Evolutionary conservation across 2,888 invertebrate species (phyloP), one percentile per base, ranked within the genome.

Genomic region (Phanerotoma sp.): DNA sequence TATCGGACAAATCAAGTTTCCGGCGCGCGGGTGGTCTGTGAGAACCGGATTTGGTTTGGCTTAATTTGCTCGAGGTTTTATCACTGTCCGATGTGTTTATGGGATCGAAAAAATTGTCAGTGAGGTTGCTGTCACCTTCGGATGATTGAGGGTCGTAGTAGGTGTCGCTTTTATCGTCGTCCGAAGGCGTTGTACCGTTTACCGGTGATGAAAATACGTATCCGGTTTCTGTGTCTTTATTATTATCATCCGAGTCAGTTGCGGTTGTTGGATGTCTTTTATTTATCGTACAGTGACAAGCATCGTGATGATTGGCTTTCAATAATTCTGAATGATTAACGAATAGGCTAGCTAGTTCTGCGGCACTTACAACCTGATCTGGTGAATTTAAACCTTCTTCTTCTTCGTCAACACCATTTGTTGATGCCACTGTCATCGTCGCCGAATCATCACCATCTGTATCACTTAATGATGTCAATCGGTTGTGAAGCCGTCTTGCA

Each of bases 401-500:
- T 1, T 35, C 32, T 4, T 38, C 13, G 11, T 16, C 45, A 21
- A 45, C 20, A 59, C 37, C 11, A 7, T 37, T 15, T 35, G 22
- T 10, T 7, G n/a, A n/a, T n/a, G n/a, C n/a, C n/a, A 6, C 22
- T 9, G 33, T 7, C 7, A 35, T 35, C 5, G 21, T 35, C 5
- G 21, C 57, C 4, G 63, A 53, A 5, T 54, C 32, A 3, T 59
- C 50, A 1, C 15, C 50, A 3, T 80, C 79, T 53, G 80, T 78
- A 61, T 79, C 80, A 48, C 88, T 88, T 62, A 91, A 81, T 61
- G 87, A 85, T 65, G 86, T 84, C 65, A 91, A 79, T 60, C 89
- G 86, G 52, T 86, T 86, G 72, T 90, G 89, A 60, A 91, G 80
- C 70, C 87, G 86, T 56, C 87, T 82, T 62, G 91, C 91, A 77